Evolutionary conservation across 2,888 invertebrate genomes (phyloP), one percentile per base, ranked within the genome.

Genomic region (Chorisops tibialis): DNA sequence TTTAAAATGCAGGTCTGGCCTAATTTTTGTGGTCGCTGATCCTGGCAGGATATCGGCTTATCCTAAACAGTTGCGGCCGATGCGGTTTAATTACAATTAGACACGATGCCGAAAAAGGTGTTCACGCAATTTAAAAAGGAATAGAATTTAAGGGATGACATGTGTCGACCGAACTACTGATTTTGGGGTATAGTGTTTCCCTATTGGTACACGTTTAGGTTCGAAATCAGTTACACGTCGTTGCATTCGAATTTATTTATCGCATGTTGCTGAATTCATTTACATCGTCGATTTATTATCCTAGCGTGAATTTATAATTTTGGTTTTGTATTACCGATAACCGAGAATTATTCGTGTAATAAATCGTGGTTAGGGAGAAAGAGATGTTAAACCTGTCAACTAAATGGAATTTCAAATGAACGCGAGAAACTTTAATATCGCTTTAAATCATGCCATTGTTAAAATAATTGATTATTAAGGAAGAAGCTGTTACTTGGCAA

Each of bases 81-180:
- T 56, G 56, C 56, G 56, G 56, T 43, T 56, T 45, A 56, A 56
- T 56, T 43, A 30, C 45, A 56, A 56, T 56, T 56, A 56, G 56
- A 56, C 24, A 56, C 56, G 56, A 45, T 5, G 5, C 45, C 45
- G 30, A 24, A 24, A 56, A 56, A 56, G 43, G 56, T 56, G 56
- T 56, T 56, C 56, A 56, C 43, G 56, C 43, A 45, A 56, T 56
- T 56, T 56, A 18, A 24, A 16, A 19, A 56, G 14, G 56, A 30
- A 56, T 19, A 11, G 19, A 50, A 43, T 45, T 45, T 24, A 43
- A 43, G 45, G 56, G 56, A 56, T 30, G 56, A 56, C 56, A 56
- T 56, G 56, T 45, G 56, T 43, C 16, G 43, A 30, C 18, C 18
- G 22, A 56, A 56, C 56, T 56, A 56, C 56, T 19, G 56, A 56